Evolutionary conservation across 2,113 vertebrate genomes (phyloP).

Genomic region (Platysternon megacephalum): DNA sequence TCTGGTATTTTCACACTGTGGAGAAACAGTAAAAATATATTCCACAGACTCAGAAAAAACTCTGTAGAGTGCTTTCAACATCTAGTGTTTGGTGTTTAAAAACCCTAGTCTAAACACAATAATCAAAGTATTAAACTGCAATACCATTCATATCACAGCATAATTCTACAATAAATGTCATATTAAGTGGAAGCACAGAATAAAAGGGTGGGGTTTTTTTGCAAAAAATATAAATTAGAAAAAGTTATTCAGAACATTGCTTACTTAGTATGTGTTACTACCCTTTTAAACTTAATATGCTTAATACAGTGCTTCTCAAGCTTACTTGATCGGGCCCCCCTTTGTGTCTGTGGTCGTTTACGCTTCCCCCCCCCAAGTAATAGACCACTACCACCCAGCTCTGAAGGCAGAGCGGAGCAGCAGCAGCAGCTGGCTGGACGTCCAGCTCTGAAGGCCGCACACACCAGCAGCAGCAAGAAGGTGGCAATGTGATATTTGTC

Average conservation of each 20-base stretch:
- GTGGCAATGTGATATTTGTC: too few relatives aligned
- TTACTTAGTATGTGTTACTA: background rate
- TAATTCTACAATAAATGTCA: background rate
- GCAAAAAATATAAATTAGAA: background rate
- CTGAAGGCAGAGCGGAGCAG: too few relatives aligned
- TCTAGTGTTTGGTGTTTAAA: background rate
- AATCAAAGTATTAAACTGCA: fast-evolving
- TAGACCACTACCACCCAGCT: too few relatives aligned
- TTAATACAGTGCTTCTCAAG: too few relatives aligned
- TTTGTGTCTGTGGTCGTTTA: too few relatives aligned
- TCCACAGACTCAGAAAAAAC: background rate
- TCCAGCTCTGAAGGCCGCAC: too few relatives aligned
- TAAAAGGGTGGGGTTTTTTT: background rate
- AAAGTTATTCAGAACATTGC: background rate
- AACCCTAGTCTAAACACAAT: background rate
- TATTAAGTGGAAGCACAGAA: background rate
- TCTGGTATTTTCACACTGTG: background rate
- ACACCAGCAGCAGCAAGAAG: too few relatives aligned
- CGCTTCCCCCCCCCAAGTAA: too few relatives aligned
- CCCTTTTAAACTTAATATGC: too few relatives aligned
- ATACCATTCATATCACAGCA: background rate
- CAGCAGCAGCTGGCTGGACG: too few relatives aligned
- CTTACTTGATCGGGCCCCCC: too few relatives aligned
- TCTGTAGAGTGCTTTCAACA: background rate
- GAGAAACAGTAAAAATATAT: background rate